Evolutionary conservation across 2,888 invertebrate genomes (phyloP).

Genomic region (Steromphala cineraria): DNA sequence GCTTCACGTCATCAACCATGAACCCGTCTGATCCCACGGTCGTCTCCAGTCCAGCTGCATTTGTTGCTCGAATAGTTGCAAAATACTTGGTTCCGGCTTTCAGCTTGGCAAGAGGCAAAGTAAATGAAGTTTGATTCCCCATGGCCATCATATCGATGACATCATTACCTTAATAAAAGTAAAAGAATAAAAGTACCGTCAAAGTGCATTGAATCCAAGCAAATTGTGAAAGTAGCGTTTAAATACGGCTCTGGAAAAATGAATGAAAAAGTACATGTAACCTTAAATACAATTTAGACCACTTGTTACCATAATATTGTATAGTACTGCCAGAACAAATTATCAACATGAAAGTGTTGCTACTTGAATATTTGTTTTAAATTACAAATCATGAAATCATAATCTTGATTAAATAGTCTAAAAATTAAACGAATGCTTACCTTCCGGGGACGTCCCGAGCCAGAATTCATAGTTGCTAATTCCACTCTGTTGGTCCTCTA

Average conservation of each 20-base stretch:
- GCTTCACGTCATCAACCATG: constrained; percentile 44
- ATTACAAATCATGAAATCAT: too few relatives aligned
- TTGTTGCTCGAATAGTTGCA: constrained; percentile 43
- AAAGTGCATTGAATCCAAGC: too few relatives aligned
- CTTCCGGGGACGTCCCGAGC: constrained; percentile 38
- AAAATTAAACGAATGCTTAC: constrained; percentile 26
- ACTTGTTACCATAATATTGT: too few relatives aligned
- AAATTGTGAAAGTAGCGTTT: too few relatives aligned
- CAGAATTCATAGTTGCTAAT: constrained; percentile 32
- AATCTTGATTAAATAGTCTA: background rate
- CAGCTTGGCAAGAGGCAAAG: constrained; percentile 27
- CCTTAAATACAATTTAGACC: too few relatives aligned
- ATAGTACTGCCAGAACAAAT: too few relatives aligned
- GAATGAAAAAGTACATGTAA: too few relatives aligned
- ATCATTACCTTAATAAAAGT: constrained; percentile 33
- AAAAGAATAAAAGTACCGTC: background rate
- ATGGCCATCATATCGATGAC: constrained; percentile 26
- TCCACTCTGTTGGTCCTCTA: constrained; percentile 36
- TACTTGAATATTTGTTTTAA: too few relatives aligned
- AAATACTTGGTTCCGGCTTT: constrained; percentile 35
- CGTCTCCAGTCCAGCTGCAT: constrained; percentile 43
- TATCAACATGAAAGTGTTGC: too few relatives aligned
- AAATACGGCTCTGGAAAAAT: too few relatives aligned
- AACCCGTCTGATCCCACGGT: constrained; percentile 44
- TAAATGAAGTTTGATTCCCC: constrained; percentile 30